phyloP scores from a whole-genome alignment of 2,888 invertebrate genomes.

The Thyatira batis region DNA sequence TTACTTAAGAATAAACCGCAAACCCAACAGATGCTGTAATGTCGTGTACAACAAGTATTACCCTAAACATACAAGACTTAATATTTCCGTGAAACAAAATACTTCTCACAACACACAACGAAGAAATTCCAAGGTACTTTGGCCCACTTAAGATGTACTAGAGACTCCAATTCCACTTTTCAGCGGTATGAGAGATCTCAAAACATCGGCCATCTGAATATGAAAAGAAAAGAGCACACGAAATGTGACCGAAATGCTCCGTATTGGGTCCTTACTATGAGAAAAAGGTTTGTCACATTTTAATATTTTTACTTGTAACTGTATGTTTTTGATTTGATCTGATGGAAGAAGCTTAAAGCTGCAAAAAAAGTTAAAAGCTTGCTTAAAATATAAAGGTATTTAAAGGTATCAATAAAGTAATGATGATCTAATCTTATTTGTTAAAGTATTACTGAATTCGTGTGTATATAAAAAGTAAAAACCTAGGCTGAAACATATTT shows the following conservation, averaged over 20 bases:
- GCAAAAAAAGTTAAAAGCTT: too few relatives aligned
- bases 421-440: too few relatives aligned
- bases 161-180: constrained; percentile 16
- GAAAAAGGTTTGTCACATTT: background rate
- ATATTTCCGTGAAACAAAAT: background rate
- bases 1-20: too few relatives aligned
- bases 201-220: constrained; percentile 14
- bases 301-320: constrained; percentile 7
- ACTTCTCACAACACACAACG: background rate
- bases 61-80: background rate
- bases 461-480: too few relatives aligned
- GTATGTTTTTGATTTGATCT: too few relatives aligned
- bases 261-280: constrained; percentile 29
- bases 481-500: too few relatives aligned
- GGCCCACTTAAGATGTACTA: constrained; percentile 32
- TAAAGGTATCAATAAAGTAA: too few relatives aligned
- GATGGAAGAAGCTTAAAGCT: too few relatives aligned
- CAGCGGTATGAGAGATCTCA: constrained; percentile 1
- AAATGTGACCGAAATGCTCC: constrained; percentile 39
- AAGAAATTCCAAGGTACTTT: background rate
- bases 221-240: constrained; percentile 25
- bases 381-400: too few relatives aligned
- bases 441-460: too few relatives aligned
- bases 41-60: background rate
- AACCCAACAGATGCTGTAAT: too few relatives aligned